A percentile compares a stretch with the other conserved stretches of the same genome.
Conservation (phyloP, 2,113 vertebrate genomes). For the Sterrhoptilus dennistouni region DNA sequence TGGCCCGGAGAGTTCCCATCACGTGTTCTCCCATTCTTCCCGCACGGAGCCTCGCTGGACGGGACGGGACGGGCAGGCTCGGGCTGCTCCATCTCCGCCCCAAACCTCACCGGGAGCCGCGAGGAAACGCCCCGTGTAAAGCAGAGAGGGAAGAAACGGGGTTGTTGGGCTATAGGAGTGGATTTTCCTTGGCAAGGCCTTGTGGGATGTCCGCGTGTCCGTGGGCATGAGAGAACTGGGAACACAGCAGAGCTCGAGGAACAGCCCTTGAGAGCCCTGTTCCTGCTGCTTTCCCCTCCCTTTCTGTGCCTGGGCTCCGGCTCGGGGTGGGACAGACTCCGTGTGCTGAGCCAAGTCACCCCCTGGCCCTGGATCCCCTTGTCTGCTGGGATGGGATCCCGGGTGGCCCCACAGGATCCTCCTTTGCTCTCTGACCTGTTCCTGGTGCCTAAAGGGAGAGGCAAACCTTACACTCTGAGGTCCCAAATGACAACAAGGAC, state of each 20-base stretch:
- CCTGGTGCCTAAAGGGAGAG: neutral
- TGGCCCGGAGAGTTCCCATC: slow-evolving; percentile 23
- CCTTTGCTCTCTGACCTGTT: neutral
- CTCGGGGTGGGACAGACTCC: neutral
- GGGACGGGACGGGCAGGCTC: accelerated
- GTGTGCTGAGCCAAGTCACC: neutral
- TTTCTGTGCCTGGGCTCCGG: neutral
- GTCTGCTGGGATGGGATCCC: neutral
- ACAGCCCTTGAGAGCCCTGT: neutral
- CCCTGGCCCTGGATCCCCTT: neutral
- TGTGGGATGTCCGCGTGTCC: accelerated
- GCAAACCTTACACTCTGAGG: accelerated
- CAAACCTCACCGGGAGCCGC: accelerated
- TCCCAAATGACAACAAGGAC: neutral
- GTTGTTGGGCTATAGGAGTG: neutral
- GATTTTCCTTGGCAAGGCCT: accelerated
- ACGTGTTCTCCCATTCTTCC: neutral
- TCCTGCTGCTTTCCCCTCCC: neutral
- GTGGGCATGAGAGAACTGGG: accelerated
- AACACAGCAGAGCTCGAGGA: accelerated
- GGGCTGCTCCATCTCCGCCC: accelerated
- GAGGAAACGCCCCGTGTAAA: accelerated
- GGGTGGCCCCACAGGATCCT: accelerated
- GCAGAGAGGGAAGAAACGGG: neutral
- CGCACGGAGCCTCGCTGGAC: accelerated